Base-by-base conservation (phyloP, 2,113 vertebrate species). In the Callionymus lyra region DNA sequence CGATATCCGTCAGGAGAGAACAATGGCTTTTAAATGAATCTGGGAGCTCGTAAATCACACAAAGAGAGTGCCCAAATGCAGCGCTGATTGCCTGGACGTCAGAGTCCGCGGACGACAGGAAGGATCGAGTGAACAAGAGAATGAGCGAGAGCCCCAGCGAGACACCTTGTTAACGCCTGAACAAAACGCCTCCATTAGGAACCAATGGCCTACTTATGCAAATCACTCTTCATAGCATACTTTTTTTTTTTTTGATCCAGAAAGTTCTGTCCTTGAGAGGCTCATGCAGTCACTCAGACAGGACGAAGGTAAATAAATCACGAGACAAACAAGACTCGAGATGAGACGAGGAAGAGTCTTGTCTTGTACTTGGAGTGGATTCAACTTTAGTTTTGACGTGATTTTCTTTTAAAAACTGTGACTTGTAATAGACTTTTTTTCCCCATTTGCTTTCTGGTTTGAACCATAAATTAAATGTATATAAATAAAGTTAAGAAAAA, bases 21-120 rank as follows among this genome's bases (percentile, higher is more conserved):
- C 83, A 85, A 84, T 85, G 77, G 80, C 77, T 83, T 77, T 85
- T 85, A 85, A 85, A 85, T 79, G 80, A 84, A 84, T 82, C 82
- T 81, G 71, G 63, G 75, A 64, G 74, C 78, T 83, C 74, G 64
- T 85, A 81, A 83, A 83, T 86, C 82, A 82, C 72, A 71, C 70
- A 79, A 78, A 80, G 75, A 79, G 69, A 73, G 77, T 68, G 72
- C 60, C 71, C 77, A 80, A 82, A 83, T 65, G 72, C 66, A 66
- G 68, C 48, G 49, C 66, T 81, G 80, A 83, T 82, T 82, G 78
- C 69, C 72, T 66, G 71, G 69, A 81, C 70, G 74, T 76, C 74
- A 76, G 65, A 71, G 75, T 67, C 70, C 36, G 76, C 62, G 63
- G 71, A 74, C 73, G 77, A 70, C 73, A 70, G 67, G 77, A 79